These are phyloP conservation scores for Morpho helenor DNA, from an alignment of 2,888 invertebrate species.

Conservation along the genomic window DNA sequence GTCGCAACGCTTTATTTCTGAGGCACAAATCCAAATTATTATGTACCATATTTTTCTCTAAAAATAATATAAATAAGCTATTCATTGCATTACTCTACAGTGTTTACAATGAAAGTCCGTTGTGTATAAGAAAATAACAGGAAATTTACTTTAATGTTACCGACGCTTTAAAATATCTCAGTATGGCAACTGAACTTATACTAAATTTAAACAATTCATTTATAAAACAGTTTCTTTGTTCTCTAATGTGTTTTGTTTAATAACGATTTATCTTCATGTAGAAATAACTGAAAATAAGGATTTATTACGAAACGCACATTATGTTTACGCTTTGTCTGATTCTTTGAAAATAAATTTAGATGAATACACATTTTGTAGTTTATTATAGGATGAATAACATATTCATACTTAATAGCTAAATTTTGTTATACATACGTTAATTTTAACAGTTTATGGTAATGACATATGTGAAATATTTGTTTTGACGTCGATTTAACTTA, in stretches of 20 bases:
- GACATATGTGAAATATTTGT: no score
- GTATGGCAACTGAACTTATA: slow-evolving; percentile 2
- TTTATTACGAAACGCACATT: no score
- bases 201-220: slow-evolving; percentile 2
- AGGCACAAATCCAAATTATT: background rate
- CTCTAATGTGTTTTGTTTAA: background rate
- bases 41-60: background rate
- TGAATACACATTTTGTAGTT: no score
- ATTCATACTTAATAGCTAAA: no score
- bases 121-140: slow-evolving; percentile 5
- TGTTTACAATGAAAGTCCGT: slow-evolving; percentile 1
- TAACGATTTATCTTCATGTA: background rate
- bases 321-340: no score
- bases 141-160: slow-evolving; percentile 1
- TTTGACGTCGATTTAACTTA: no score
- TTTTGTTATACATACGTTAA: no score
- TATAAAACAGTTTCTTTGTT: background rate
- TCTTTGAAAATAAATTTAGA: no score
- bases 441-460: no score
- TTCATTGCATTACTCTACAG: slow-evolving; percentile 4
- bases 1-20: slow-evolving; percentile 4
- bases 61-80: background rate
- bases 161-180: background rate
- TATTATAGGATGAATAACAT: no score
- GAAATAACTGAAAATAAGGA: no score